Base-by-base conservation (phyloP, 2,113 vertebrate species). In the Engraulis encrasicolus region DNA sequence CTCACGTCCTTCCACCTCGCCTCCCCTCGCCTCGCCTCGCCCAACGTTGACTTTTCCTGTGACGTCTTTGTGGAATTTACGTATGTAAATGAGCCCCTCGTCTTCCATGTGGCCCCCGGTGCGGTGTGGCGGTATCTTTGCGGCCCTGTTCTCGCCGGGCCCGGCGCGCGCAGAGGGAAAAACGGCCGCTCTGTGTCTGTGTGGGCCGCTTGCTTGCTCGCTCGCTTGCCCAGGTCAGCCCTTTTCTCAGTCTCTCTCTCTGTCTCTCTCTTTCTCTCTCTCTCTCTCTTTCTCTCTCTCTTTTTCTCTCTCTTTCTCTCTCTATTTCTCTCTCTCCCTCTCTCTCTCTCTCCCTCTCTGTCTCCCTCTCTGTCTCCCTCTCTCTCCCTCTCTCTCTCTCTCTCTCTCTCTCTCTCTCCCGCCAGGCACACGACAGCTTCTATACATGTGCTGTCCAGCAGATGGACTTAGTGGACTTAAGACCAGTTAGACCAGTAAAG, bases 111-210 rank as follows among this genome's bases (percentile, higher is more conserved):
- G 81, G 77, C 37, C 6, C 31, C 31, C n/a, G n/a, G n/a, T n/a
- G n/a, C n/a, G 4, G 7, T 78, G n/a, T 48, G 17, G 36, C 71
- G 6, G 15, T 58, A 77, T 36, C 66, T 74, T 74, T 52, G 61
- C 34, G 34, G 23, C 45, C 20, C 54, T 50, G 86, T 77, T 50
- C 79, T 84, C 45, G n/a, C 34, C 58, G 54, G 74, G 81, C 45
- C 48, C n/a, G 40, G 37, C 17, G 48, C 34, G 48, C 36, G 74
- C 50, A 78, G 78, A 50, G 27, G 34, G 31, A 50, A 83, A 50
- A 86, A 81, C 38, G 81, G 50, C 31, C 66, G 27, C 50, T 81
- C 79, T 86, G 31, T 87, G 81, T 85, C 66, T 74, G 66, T 74
- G 66, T 74, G 66, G 66, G 66, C 66, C 66, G 31, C 15, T 14